Base-by-base conservation (phyloP, 2,113 vertebrate genomes). In the Ochotona curzoniae region DNA sequence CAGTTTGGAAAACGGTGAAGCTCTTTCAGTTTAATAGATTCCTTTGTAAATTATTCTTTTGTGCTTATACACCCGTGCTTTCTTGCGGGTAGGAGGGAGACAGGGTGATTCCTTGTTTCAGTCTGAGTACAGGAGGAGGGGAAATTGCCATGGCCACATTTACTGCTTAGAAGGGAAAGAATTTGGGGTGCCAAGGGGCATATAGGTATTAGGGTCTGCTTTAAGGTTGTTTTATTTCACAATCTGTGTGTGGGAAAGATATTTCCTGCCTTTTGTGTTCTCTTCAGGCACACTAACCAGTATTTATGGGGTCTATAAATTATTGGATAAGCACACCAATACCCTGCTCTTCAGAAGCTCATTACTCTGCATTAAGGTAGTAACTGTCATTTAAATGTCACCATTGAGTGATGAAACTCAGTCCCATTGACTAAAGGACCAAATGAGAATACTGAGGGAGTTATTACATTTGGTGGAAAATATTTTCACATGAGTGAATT, bases 351-450 rank as follows among this genome's bases (percentile, higher is more conserved):
- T 96, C 91, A 94, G 90, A 96, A 94, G 90, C 94, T 94, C 92
- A 85, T 92, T 83, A 87, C 91, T 91, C 95, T 93, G 4, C 0
- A 86, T 95, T 96, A 94, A 94, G 90, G 96, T 38, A 38, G 78
- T 79, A 86, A 26, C n/a, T 96, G 83, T 88, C 95, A 94, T 74
- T 83, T 95, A 97, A 97, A 96, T 96, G 91, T 97, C 94, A 96
- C 78, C 80, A 71, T 0, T 71, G 95, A 96, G 57, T 90, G 96
- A 97, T 54, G 87, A 47, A 75, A 96, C 93, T 97, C 88, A 84
- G 49, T 64, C 10, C 0, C 17, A 51, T 61, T 44, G 96, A 97
- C 87, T 91, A 94, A 88, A 96, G 47, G 60, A 64, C 89, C 92
- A 76, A 83, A 87, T 87, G 74, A 94, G 93, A 96, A 92, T 94